Evolutionary conservation across 1,140 invertebrate genomes (phyloP).

Genomic region (Dinoponera quadriceps): DNA sequence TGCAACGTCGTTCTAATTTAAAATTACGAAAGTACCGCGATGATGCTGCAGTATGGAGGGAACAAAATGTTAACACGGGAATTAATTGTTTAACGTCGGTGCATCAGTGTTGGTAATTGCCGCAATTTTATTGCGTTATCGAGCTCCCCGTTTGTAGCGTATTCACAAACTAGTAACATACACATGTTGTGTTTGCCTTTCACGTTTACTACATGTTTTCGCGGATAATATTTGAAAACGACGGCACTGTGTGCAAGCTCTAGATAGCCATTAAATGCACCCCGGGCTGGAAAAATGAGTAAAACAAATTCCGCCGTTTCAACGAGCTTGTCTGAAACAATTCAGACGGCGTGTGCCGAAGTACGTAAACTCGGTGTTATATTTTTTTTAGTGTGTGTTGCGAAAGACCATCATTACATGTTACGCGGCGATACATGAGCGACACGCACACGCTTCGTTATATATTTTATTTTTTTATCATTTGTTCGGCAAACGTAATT

Average conservation of each 20-base stretch:
- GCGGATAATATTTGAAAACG: conserved; percentile 38
- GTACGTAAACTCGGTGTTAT: conserved; percentile 10
- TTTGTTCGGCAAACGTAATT: conserved; percentile 42
- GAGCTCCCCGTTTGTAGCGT: not conserved
- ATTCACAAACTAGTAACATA: conserved; percentile 18
- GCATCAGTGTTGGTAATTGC: not conserved
- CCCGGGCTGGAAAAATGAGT: not conserved
- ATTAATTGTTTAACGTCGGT: conserved; percentile 10
- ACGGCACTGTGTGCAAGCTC: not conserved
- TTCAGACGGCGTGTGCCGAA: not conserved
- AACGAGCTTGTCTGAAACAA: conserved; percentile 13
- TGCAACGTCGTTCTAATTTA: not conserved
- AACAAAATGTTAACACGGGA: conserved; percentile 12
- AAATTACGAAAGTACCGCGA: not conserved
- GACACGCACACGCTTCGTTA: conserved; percentile 28
- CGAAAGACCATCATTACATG: conserved; percentile 40
- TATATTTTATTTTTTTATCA: conserved; percentile 53
- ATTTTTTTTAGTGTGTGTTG: conserved; percentile 47
- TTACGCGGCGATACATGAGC: not conserved
- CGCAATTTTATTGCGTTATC: conserved; percentile 45
- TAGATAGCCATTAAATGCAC: conserved; percentile 4
- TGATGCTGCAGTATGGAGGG: not conserved
- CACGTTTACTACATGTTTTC: conserved; percentile 22
- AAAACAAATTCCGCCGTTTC: not conserved
- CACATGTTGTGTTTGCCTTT: conserved; percentile 9